Evolutionary conservation across 1,140 invertebrate genomes (phyloP), one percentile per base, ranked within the genome.

Genomic region (Pogonognathellus flavescens): DNA sequence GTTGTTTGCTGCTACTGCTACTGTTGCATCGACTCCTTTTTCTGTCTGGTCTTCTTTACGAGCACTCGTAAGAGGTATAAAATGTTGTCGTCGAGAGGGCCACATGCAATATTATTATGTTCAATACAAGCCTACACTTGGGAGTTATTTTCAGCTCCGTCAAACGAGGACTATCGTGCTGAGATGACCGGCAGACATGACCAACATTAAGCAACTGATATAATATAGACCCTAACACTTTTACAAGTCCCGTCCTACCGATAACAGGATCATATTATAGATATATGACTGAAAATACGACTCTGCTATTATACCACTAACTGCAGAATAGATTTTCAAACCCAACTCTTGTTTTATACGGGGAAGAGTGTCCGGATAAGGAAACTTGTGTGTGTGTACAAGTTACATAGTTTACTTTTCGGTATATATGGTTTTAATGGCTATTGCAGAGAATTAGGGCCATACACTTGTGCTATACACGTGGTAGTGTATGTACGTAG

Each of bases 21-120:
- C 53, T n/a, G 53, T n/a, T 57, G 53, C 11, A 57, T 57, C 10
- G 53, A n/a, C 11, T 57, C 53, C 11, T 76, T 76, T n/a, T 14
- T 16, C n/a, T 76, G 41, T 76, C 16, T 76, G 49, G 31, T 50
- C 31, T 41, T 76, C 70, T 76, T 76, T 76, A 76, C 31, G 70
- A 76, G 70, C 9, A 16, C 25, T 76, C 41, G 41, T 50, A 50
- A 49, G 70, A 49, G 70, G 70, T 76, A 76, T 76, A 76, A 76
- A 76, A 76, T 76, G 70, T 50, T 76, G 70, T 76, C 70, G 70
- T 76, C 70, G 14, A n/a, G 70, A 76, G 70, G 41, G 70, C 41
- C 70, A 50, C 70, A 76, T 76, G 70, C 70, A 76, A 76, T 76
- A 76, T 76, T 76, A 76, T 76, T 76, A 76, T 72, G 66, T 72